Evolutionary conservation across 2,888 invertebrate genomes (phyloP).

Genomic region (Dione vanillae): DNA sequence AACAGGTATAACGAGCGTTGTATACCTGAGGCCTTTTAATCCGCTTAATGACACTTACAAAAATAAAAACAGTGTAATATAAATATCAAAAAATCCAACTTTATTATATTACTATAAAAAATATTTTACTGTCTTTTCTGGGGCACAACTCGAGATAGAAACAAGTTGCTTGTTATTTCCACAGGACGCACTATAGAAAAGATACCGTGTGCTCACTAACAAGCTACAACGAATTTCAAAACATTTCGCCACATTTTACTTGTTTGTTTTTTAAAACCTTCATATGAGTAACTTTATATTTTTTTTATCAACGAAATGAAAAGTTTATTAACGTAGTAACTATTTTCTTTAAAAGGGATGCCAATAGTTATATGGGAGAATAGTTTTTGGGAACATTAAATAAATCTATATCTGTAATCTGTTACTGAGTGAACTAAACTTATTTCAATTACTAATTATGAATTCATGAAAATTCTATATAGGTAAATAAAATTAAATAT

Average conservation of each 20-base stretch:
- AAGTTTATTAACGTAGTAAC: too few relatives aligned
- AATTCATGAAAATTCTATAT: too few relatives aligned
- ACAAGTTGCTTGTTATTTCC: conserved; percentile 50
- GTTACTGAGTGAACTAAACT: too few relatives aligned
- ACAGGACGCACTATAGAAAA: conserved; percentile 44
- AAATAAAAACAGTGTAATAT: neutral
- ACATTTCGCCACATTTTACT: conserved; percentile 40
- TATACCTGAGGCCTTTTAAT: neutral
- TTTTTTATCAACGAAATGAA: neutral
- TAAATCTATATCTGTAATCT: too few relatives aligned
- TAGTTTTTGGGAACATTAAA: too few relatives aligned
- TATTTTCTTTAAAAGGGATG: too few relatives aligned
- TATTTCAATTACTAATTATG: too few relatives aligned
- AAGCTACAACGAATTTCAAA: conserved; percentile 47
- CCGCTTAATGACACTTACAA: neutral
- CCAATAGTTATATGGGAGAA: too few relatives aligned
- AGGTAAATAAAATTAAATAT: too few relatives aligned
- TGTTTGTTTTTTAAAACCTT: conserved; percentile 29
- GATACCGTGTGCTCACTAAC: conserved; percentile 48
- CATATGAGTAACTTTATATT: neutral
- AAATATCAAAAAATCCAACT: conserved; percentile 4
- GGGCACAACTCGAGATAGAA: conserved; percentile 41
- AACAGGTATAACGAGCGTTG: too few relatives aligned
- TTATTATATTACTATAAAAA: conserved; percentile 41
- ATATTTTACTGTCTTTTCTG: conserved; percentile 40